Evolutionary conservation across 2,113 vertebrate genomes (phyloP).

Genomic region (Pampusana beccarii): DNA sequence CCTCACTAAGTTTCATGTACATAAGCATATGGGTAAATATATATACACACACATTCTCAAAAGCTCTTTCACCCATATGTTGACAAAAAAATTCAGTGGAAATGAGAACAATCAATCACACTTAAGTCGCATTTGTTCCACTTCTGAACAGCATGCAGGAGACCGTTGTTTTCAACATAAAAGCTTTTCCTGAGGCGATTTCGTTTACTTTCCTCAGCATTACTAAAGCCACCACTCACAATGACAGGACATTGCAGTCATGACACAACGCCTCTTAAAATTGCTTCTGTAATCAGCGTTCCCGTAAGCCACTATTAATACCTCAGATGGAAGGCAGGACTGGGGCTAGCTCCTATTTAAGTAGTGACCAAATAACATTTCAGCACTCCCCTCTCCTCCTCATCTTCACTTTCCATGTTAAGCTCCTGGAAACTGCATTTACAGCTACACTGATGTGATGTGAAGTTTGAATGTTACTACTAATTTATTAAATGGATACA

Average conservation of each 20-base stretch:
- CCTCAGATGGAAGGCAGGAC: not conserved
- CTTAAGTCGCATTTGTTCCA: not conserved
- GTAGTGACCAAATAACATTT: not conserved
- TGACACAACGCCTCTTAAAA: not conserved
- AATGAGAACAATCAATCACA: not conserved
- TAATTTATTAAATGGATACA: not conserved
- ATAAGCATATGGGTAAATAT: not conserved
- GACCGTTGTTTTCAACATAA: not conserved
- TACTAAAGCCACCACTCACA: not conserved
- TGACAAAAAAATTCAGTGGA: slow-evolving; percentile 19
- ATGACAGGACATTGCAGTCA: slow-evolving; percentile 18
- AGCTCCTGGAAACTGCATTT: not conserved
- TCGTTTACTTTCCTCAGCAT: slow-evolving; percentile 7
- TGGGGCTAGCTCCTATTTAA: not conserved
- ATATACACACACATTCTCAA: not conserved
- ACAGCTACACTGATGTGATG: not conserved
- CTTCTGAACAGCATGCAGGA: not conserved
- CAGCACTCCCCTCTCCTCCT: not conserved
- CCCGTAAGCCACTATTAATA: not conserved
- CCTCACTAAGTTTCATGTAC: not conserved
- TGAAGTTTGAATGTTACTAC: not conserved
- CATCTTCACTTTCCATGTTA: not conserved
- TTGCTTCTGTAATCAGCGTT: not conserved
- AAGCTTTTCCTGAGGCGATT: slow-evolving; percentile 11
- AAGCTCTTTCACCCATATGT: not conserved